Base-by-base conservation (phyloP, 2,888 invertebrate species). In the Drosophila gaucha region DNA sequence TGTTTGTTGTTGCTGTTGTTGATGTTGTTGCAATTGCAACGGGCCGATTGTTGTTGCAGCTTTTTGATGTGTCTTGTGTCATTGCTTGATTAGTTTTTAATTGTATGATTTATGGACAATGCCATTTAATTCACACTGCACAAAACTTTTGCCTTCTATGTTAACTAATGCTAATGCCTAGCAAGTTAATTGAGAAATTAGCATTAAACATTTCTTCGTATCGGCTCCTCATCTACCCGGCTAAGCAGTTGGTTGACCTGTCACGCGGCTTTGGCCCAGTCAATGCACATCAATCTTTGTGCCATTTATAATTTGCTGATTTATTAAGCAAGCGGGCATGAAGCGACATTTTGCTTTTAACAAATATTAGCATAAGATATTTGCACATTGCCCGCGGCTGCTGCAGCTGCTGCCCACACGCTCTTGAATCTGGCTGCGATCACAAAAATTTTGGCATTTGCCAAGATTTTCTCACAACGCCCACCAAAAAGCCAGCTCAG, bases 31-130 rank as follows among this genome's bases (percentile, higher is more conserved):
- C 63, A 49, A 51, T 41, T 73, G 76, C 76, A 77, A 79, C 66
- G 73, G 57, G 79, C 49, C 66, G 64, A 78, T 79, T 76, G 79
- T 68, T 70, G 67, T 44, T 66, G 69, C 62, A 60, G 76, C 60
- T 67, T 73, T 59, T 59, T 73, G 73, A 67, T 72, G 84, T 66
- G 86, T 63, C 75, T 78, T 86, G 78, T 85, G 84, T 85, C 86
- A 85, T 80, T 78, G 80, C 86, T 84, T 85, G 84, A 85, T 85
- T 85, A 86, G 84, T 84, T 85, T 85, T 85, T 85, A 85, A 85
- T 85, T 85, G 84, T 85, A 77, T 85, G 84, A 85, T 85, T 85
- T 85, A 85, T 85, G 65, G 78, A 38, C 57, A 58, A 39, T 70
- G 59, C 33, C 58, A 55, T 50, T 60, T 64, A 50, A 58, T 63